A percentile compares a stretch with the other conserved stretches of the same genome.
phyloP scores from a whole-genome alignment of 2,888 invertebrate species.

The Cephus pygmeus region DNA sequence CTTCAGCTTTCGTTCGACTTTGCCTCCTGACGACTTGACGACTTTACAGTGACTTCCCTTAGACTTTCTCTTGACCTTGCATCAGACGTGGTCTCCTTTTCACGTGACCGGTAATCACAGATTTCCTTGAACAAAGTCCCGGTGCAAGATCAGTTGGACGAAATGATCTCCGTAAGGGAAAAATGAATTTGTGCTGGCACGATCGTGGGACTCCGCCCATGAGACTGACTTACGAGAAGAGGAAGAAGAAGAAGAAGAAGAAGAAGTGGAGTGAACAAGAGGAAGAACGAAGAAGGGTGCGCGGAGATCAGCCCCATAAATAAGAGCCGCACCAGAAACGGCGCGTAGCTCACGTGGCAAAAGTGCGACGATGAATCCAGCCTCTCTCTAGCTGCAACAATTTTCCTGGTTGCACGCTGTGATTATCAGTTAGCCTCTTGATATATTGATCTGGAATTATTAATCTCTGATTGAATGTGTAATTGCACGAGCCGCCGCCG shows the following conservation, averaged over 20 bases:
- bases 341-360: slow-evolving; percentile 18
- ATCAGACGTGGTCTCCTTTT: neutral
- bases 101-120: neutral
- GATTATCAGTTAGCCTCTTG: slow-evolving; percentile 37
- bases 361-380: neutral
- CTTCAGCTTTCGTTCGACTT: neutral
- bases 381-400: slow-evolving; percentile 10
- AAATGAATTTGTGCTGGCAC: slow-evolving; percentile 33
- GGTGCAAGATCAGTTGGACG: neutral
- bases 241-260: neutral
- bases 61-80: neutral
- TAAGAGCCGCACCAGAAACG: slow-evolving; percentile 31
- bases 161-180: neutral
- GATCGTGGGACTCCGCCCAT: slow-evolving; percentile 22
- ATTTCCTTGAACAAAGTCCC: neutral
- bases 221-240: slow-evolving; percentile 6
- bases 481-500: slow-evolving; percentile 40
- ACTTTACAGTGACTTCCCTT: neutral
- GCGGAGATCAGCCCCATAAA: slow-evolving; percentile 35
- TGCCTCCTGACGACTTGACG: neutral
- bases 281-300: slow-evolving; percentile 2
- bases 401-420: slow-evolving; percentile 19
- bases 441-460: slow-evolving; percentile 47
- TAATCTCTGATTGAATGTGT: slow-evolving; percentile 54
- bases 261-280: slow-evolving; percentile 8